Base-by-base conservation (phyloP, 2,113 vertebrate genomes). In the Albula glossodonta region DNA sequence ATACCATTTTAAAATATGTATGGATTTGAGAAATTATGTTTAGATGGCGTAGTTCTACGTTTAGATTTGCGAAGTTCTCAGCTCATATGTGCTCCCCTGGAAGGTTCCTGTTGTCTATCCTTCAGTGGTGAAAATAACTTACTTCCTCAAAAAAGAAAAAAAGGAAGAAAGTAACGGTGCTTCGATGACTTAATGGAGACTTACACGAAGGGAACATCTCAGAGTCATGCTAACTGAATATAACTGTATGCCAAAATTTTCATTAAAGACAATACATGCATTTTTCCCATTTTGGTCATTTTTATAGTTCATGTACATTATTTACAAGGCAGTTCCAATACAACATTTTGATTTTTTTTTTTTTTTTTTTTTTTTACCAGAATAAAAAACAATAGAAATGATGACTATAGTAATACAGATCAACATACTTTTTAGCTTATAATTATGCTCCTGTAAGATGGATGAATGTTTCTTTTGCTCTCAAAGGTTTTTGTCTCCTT, bases 241-340 rank as follows among this genome's bases (percentile, higher is more conserved):
- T 56, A 51, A 5, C 11, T 81, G 17, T 1, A 66, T 22, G 78
- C 22, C 56, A 49, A 25, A 80, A 9, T 25, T 31, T 41, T 85
- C 53, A 49, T 63, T 51, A 85, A 85, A 85, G 57, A 41, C 57
- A 85, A 9, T 31, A 85, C 84, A 81, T 63, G 11, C 9, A 52
- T 52, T 84, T 78, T 79, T 52, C 31, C 79, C 79, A 80, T 63
- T 80, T 51, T 56, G 51, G 53, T 79, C 60, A 85, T 80, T 80
- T 85, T 85, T 85, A 85, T 85, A 85, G 66, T 70, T 80, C 78
- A 80, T 78, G 52, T 84, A 56, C 74, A 74, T 85, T 41, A 81
- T 66, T 81, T 81, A 85, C 84, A 85, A 78, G 57, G 60, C n/a
- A 78, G 78, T 78, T 85, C 78, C 57, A 85, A 81, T 80, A 85